Evolutionary conservation across 2,113 vertebrate genomes (phyloP), one percentile per base, ranked within the genome.

Genomic region (Fregata magnificens): DNA sequence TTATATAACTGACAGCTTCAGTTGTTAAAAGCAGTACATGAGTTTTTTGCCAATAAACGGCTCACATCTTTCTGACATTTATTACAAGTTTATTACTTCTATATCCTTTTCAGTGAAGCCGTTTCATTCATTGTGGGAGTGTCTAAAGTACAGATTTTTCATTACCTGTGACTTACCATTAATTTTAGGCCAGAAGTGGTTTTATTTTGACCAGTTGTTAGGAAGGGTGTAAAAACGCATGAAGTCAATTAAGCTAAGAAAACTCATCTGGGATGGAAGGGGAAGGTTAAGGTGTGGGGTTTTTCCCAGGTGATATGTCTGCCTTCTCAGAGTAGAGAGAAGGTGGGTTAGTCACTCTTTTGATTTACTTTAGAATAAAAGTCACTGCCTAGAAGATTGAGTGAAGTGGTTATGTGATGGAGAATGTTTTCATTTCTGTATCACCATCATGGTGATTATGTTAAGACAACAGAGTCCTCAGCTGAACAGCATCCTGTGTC

Each of bases 31-130:
- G 77, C 87, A 88, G 89, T 53, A 88, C 87, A 81, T n/a, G 84
- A 90, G 73, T 13, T 80, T 95, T 88, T 95, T 73, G 77, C 78
- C 91, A 91, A 80, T 88, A 92, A 95, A 94, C 76, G 55, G 66
- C 59, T 96, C 87, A 40, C 81, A 80, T 96, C 91, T 69, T 72
- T 24, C 78, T 96, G 96, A 96, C 93, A 96, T 97, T 97, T 95
- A 97, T 97, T 96, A 85, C 73, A 45, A 89, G 81, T 96, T 97
- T 95, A 96, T 97, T 96, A 90, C 91, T 90, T 86, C 84, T 71
- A 11, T 82, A 52, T 67, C 76, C 81, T 90, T 82, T 84, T 45
- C 70, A 45, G 81, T 8, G 52, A 88, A 92, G 91, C 86, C 36
- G 24, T 56, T 89, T 67, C 55, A 7, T 38, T 84, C 88, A 61